phyloP scores from a whole-genome alignment of 2,797 vertebrate genomes.

The Rachycentron canadum region DNA sequence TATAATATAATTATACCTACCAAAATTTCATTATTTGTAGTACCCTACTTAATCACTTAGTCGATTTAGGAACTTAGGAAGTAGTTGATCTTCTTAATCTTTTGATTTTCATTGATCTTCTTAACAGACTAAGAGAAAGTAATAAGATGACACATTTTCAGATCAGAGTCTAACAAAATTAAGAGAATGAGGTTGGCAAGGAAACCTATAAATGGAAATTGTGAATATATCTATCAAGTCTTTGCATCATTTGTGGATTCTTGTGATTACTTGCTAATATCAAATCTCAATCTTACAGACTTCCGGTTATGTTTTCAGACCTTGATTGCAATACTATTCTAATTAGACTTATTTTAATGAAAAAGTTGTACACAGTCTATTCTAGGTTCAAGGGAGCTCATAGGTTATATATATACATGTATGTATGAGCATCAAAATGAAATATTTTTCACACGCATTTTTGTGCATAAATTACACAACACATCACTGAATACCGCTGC shows the following conservation, averaged over 20 bases:
- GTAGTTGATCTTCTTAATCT: too few species aligned
- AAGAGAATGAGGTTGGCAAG: conserved; percentile 11
- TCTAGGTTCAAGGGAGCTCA: neutral
- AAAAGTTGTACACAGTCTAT: neutral
- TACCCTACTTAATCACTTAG: neutral
- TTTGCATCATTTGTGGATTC: neutral
- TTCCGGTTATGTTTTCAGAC: neutral
- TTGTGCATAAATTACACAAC: neutral
- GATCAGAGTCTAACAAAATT: neutral
- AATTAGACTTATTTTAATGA: neutral
- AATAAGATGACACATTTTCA: conserved; percentile 19
- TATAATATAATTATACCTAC: neutral
- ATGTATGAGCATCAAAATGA: neutral
- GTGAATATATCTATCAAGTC: neutral
- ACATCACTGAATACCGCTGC: neutral
- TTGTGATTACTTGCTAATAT: neutral
- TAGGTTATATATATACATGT: neutral
- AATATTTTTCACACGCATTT: neutral
- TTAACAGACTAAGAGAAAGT: neutral
- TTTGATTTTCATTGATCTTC: neutral
- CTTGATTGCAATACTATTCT: neutral
- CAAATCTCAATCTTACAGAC: neutral
- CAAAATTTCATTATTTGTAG: neutral
- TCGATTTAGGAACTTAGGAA: neutral
- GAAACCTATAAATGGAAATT: neutral